Percentiles rank a stretch among this genome's conserved stretches.
Evolutionary conservation across 2,113 vertebrate species (phyloP).

Genomic region (Struthidea cinerea): DNA sequence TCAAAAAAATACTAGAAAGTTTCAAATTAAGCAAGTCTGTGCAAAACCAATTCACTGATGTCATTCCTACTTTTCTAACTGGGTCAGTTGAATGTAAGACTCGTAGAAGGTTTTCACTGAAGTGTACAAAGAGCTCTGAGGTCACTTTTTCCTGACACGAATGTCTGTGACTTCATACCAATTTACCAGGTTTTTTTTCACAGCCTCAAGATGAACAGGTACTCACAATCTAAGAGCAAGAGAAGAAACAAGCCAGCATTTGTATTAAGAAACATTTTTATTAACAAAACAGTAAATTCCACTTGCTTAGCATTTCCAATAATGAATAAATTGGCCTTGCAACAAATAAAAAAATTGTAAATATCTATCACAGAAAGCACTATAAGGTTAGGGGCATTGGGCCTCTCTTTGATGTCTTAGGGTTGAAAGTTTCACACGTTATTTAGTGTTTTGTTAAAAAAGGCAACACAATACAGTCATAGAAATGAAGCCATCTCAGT

Average conservation of each 20-base stretch:
- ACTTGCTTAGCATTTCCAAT: slow-evolving; percentile 89
- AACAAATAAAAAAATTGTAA: slow-evolving; percentile 81
- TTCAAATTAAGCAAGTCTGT: background rate
- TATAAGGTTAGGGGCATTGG: slow-evolving; percentile 77
- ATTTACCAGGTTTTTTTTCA: background rate
- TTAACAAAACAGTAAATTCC: slow-evolving; percentile 90
- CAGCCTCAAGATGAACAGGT: background rate
- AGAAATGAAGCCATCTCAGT: slow-evolving; percentile 78
- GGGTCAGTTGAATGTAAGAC: background rate
- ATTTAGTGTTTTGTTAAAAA: slow-evolving; percentile 75
- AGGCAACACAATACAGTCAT: slow-evolving; percentile 82
- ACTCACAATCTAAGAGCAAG: background rate
- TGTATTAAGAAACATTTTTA: slow-evolving; percentile 90
- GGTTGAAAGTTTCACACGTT: slow-evolving; percentile 74
- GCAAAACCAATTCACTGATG: background rate
- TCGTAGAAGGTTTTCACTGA: background rate
- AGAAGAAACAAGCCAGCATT: slow-evolving; percentile 59
- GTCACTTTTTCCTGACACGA: background rate
- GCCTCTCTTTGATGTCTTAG: slow-evolving; percentile 71
- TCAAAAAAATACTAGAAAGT: background rate
- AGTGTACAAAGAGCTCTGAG: background rate
- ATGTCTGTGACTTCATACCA: background rate
- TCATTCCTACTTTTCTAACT: background rate
- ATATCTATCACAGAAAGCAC: slow-evolving; percentile 84
- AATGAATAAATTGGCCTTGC: slow-evolving; percentile 88